phyloP scores from a whole-genome alignment of 2,888 invertebrate species.

The Portevinia maculata region DNA sequence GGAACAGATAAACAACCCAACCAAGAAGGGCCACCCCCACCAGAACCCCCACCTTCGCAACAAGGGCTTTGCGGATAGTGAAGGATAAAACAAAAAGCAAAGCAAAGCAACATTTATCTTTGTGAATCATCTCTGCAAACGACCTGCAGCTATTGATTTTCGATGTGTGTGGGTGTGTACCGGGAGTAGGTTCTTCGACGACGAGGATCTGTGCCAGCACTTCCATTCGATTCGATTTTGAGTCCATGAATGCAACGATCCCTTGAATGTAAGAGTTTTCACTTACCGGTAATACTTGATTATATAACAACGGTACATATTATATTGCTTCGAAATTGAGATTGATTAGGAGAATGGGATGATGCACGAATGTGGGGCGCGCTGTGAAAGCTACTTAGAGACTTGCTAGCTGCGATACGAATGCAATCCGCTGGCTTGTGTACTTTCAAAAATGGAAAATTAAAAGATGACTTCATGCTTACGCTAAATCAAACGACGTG shows the following conservation, averaged over 20 bases:
- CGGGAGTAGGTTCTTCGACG: neutral
- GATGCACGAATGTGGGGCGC: neutral
- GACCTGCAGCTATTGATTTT: constrained; percentile 72
- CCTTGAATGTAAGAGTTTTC: constrained; percentile 15
- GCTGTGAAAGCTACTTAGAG: constrained; percentile 41
- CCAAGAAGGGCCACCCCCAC: constrained; percentile 34
- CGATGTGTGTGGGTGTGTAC: constrained; percentile 45
- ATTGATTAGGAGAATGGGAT: constrained; percentile 28
- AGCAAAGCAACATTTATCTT: constrained; percentile 61
- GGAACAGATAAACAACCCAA: constrained; percentile 66
- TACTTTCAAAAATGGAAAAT: neutral
- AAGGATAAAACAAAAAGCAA: constrained; percentile 44
- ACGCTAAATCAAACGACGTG: constrained; percentile 17
- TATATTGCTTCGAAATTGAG: constrained; percentile 58
- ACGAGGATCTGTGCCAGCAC: constrained; percentile 6
- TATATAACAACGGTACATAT: constrained; percentile 47
- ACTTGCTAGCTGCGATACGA: constrained; percentile 2
- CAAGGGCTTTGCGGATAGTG: constrained; percentile 4
- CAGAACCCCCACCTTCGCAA: neutral
- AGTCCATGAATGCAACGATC: constrained; percentile 37
- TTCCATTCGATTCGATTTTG: constrained; percentile 20
- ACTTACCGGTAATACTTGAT: constrained; percentile 58
- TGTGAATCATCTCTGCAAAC: constrained; percentile 52
- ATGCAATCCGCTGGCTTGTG: neutral
- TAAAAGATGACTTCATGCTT: constrained; percentile 33